These are phyloP conservation scores for Lacerta agilis DNA, from an alignment of 2,797 vertebrate species.

Conservation along the genomic window DNA sequence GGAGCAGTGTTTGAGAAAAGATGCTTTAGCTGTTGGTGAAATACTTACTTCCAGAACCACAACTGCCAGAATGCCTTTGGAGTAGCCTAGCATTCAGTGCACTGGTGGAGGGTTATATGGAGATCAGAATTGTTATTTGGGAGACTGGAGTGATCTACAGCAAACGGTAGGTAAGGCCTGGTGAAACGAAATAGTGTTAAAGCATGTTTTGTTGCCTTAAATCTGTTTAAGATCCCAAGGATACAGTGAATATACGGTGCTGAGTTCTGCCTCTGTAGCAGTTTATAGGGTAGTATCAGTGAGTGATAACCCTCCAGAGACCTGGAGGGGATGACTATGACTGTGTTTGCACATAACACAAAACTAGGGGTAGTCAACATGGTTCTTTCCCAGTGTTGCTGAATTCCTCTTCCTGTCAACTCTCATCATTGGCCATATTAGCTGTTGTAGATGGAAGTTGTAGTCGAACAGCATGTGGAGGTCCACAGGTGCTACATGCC, in stretches of 20 bases:
- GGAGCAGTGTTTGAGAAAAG: not conserved
- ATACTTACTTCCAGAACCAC: not conserved
- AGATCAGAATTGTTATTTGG: not conserved
- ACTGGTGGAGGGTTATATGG: not conserved
- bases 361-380: too few relatives aligned
- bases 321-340: not conserved
- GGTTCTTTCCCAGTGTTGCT: too few relatives aligned
- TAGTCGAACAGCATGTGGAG: too few relatives aligned
- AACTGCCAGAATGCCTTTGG: not conserved
- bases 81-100: not conserved
- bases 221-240: not conserved
- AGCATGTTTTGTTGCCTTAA: not conserved
- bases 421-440: too few relatives aligned
- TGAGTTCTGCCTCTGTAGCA: too few relatives aligned
- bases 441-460: too few relatives aligned
- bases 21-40: not conserved
- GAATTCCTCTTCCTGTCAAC: too few relatives aligned
- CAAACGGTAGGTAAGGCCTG: not conserved
- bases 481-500: too few relatives aligned
- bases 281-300: not conserved
- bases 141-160: not conserved
- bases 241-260: not conserved
- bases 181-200: not conserved
- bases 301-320: not conserved
- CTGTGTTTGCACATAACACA: not conserved